Percentiles rank a stretch among this genome's conserved stretches.
phyloP scores from a whole-genome alignment of 2,113 vertebrate species.

The Haplotaxodon microlepis region DNA sequence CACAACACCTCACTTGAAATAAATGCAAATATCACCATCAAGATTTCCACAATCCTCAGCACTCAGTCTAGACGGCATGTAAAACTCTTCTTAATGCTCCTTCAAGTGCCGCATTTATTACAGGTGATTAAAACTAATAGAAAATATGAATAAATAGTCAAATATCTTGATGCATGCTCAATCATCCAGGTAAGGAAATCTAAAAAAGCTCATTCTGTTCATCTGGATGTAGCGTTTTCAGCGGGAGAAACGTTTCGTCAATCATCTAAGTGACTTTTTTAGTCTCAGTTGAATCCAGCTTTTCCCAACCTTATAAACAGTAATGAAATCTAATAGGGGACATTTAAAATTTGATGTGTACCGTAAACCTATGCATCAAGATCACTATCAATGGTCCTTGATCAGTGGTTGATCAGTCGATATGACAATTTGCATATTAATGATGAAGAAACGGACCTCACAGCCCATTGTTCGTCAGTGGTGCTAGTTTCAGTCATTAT shows the following conservation, averaged over 20 bases:
- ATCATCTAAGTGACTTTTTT: not conserved
- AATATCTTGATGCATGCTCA: not conserved
- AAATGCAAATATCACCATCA: not conserved
- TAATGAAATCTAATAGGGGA: not conserved
- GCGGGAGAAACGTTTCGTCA: fast-evolving
- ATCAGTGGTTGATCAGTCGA: not conserved
- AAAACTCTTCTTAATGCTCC: not conserved
- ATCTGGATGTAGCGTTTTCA: not conserved
- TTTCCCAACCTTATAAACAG: not conserved
- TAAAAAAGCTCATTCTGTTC: not conserved
- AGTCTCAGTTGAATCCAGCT: not conserved
- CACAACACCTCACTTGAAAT: not conserved
- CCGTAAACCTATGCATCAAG: not conserved
- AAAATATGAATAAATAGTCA: not conserved
- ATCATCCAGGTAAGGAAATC: not conserved
- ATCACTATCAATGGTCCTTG: not conserved
- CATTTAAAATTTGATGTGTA: not conserved
- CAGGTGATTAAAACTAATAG: fast-evolving
- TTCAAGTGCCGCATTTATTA: not conserved
- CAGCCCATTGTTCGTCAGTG: fast-evolving
- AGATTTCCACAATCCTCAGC: not conserved
- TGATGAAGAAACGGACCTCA: not conserved
- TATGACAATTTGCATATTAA: not conserved
- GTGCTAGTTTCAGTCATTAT: not conserved
- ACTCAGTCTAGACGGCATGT: not conserved